Evolutionary conservation across 2,888 invertebrate genomes (phyloP).

Genomic region (Drosophila percnosoma): DNA sequence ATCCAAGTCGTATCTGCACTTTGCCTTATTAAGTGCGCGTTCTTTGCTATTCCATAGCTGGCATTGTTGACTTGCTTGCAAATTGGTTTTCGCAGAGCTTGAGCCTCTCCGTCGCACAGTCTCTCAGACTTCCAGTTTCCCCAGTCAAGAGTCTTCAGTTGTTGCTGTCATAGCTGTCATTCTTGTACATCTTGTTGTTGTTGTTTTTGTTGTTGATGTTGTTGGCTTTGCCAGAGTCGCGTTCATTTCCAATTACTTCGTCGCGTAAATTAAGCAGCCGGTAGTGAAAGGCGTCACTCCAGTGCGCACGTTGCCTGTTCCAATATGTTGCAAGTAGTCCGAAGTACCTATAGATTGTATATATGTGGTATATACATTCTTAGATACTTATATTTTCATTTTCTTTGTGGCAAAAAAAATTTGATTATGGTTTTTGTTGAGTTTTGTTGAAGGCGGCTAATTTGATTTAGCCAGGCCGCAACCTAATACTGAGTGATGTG

Average conservation of each 20-base stretch:
- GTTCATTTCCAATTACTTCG: constrained; percentile 71
- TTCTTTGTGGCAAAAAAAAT: constrained; percentile 66
- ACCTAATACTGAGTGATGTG: constrained; percentile 73
- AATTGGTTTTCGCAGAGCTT: constrained; percentile 72
- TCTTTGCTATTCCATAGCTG: constrained; percentile 49
- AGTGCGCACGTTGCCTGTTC: constrained; percentile 32
- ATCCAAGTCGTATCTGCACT: constrained; percentile 56
- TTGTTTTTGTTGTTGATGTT: constrained; percentile 18
- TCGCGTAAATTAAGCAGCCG: constrained; percentile 70
- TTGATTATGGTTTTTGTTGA: constrained; percentile 73
- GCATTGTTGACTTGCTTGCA: constrained; percentile 79
- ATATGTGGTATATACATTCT: constrained; percentile 16
- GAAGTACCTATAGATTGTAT: constrained; percentile 23
- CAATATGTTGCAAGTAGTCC: constrained; percentile 5
- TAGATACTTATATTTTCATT: constrained; percentile 55
- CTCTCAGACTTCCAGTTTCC: neutral
- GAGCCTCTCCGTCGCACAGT: constrained; percentile 35
- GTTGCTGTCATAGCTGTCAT: constrained; percentile 45
- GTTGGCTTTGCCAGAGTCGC: constrained; percentile 31
- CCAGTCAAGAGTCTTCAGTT: constrained; percentile 18
- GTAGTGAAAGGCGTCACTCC: constrained; percentile 55
- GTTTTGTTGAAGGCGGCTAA: constrained; percentile 69
- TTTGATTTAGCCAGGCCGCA: constrained; percentile 67
- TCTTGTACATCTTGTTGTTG: constrained; percentile 32
- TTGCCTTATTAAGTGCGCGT: constrained; percentile 68